phyloP scores from a whole-genome alignment of 2,113 vertebrate genomes.

The Calidris pugnax region DNA sequence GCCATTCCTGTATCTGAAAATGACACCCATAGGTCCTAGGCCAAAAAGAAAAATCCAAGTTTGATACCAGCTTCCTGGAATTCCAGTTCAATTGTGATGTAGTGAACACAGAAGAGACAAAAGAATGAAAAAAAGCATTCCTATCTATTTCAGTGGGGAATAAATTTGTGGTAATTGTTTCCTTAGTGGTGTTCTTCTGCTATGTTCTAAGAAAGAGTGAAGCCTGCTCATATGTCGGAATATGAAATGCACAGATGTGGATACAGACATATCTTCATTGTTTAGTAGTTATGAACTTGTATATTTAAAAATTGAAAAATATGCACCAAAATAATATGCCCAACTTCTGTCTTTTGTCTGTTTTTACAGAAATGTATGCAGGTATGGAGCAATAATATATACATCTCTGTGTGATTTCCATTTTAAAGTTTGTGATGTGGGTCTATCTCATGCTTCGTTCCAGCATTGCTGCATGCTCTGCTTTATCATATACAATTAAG shows the following conservation, averaged over 20 bases:
- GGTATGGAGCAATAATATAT: not conserved
- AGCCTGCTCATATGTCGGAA: not conserved
- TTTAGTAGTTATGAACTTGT: not conserved
- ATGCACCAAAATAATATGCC: not conserved
- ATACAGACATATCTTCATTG: not conserved
- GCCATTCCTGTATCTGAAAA: not conserved
- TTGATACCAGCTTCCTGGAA: not conserved
- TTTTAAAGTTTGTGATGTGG: not conserved
- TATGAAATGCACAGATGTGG: not conserved
- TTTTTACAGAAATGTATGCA: constrained; percentile 55
- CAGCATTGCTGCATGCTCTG: not conserved
- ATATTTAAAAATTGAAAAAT: not conserved
- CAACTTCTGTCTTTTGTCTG: not conserved
- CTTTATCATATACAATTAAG: not conserved
- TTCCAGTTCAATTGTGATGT: not conserved
- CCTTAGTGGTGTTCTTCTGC: not conserved
- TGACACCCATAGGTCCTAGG: not conserved
- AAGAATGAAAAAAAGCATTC: not conserved
- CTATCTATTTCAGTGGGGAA: not conserved
- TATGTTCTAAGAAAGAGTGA: not conserved
- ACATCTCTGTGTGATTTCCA: not conserved
- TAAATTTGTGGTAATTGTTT: not conserved
- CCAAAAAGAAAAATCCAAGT: not conserved
- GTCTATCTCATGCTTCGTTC: not conserved
- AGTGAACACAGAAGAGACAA: not conserved